A percentile compares a stretch with the other conserved stretches of the same genome.
Evolutionary conservation across 35 echinoderm and acorn worm species (phyloP).

Genomic region (Chiridota heheva): DNA sequence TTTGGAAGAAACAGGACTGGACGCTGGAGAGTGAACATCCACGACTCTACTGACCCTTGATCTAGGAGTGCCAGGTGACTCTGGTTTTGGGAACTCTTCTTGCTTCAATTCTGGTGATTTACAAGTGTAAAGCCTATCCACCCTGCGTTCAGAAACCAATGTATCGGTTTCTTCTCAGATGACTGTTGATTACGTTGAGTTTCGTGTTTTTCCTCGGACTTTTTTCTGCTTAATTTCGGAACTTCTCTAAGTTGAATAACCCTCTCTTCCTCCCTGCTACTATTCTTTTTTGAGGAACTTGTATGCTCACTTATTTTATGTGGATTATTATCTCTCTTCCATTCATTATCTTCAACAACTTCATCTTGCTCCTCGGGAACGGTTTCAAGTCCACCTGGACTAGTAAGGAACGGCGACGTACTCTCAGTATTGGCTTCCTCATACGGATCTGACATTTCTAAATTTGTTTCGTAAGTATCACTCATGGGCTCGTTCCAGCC

Average conservation of each 20-base stretch:
- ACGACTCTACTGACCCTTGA: conserved; percentile 46
- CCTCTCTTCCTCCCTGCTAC: conserved; percentile 7
- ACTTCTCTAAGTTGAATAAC: conserved; percentile 31
- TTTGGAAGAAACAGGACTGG: conserved; percentile 57
- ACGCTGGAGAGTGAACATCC: conserved; percentile 62
- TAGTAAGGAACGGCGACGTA: conserved; percentile 29
- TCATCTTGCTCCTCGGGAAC: conserved; percentile 88
- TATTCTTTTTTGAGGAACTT: too few relatives aligned
- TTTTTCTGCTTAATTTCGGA: background rate
- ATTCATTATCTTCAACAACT: conserved; percentile 26
- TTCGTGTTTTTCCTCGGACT: background rate
- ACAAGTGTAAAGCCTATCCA: conserved; percentile 7
- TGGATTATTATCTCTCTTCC: conserved; percentile 25
- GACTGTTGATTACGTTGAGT: background rate
- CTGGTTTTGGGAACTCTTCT: too few relatives aligned
- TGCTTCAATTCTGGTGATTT: conserved; percentile 35
- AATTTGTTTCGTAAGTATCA: conserved; percentile 8
- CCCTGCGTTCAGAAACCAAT: conserved; percentile 1
- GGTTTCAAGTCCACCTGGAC: conserved; percentile 67
- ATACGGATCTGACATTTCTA: conserved; percentile 9
- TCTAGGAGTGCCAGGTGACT: too few relatives aligned
- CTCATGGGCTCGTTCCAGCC: background rate
- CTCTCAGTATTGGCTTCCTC: background rate
- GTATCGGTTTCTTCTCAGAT: background rate
- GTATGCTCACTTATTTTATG: conserved; percentile 22